A percentile compares a stretch with the other conserved stretches of the same genome.
Conservation (phyloP, 2,797 vertebrate species). For the Danionella dracula region DNA sequence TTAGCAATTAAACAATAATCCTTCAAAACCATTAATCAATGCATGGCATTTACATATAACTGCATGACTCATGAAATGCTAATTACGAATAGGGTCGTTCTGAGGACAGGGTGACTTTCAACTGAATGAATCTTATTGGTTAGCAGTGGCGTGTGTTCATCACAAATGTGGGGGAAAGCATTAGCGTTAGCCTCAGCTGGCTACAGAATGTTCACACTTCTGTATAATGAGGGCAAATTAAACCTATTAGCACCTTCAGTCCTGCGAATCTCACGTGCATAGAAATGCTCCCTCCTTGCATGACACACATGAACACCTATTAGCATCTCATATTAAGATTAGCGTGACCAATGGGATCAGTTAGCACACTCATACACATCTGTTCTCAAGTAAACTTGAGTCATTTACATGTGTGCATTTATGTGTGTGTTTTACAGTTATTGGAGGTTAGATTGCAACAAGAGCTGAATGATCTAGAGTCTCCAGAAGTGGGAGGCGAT, state of each 20-base stretch:
- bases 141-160: background rate
- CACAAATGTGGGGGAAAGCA: constrained; percentile 11
- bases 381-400: background rate
- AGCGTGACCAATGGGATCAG: constrained; percentile 29
- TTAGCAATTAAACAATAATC: background rate
- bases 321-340: constrained; percentile 26
- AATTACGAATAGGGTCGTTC: background rate
- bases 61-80: background rate
- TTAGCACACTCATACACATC: constrained; percentile 14
- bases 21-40: background rate
- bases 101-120: background rate
- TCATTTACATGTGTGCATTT: background rate
- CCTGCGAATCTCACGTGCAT: constrained; percentile 27
- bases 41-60: background rate
- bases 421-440: constrained; percentile 65
- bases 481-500: constrained; percentile 81
- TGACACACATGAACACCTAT: constrained; percentile 4
- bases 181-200: constrained; percentile 16
- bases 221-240: constrained; percentile 51
- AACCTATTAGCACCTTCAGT: constrained; percentile 50
- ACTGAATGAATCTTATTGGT: constrained; percentile 1
- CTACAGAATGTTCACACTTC: constrained; percentile 42
- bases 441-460: constrained; percentile 91
- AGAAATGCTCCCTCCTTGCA: constrained; percentile 14
- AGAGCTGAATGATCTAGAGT: constrained; percentile 87